Percentiles rank a stretch among this genome's conserved stretches.
These are phyloP conservation scores for Rhopilema esculentum DNA, from an alignment of 30 jellyfish, hydroid and myxozoan genomes.

Conservation along the genomic window DNA sequence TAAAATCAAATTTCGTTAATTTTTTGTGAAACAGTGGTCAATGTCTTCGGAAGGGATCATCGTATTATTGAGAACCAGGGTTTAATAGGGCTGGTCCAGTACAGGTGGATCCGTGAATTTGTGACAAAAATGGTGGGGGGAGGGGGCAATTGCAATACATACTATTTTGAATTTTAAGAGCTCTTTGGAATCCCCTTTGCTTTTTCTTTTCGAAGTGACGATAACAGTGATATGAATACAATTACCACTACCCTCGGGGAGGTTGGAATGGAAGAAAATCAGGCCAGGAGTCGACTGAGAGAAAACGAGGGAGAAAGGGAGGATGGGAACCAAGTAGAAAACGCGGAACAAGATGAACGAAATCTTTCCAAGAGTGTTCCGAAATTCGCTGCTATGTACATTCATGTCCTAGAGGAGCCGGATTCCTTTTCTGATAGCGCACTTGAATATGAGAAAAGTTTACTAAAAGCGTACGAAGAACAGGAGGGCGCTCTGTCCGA, in stretches of 20 bases:
- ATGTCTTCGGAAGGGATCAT: background rate
- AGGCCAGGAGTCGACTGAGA: background rate
- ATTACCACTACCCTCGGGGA: background rate
- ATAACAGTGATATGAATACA: background rate
- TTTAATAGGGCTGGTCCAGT: background rate
- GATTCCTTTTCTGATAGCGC: background rate
- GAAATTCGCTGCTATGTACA: conserved; percentile 5
- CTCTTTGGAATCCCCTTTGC: too few species aligned
- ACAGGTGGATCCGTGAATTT: too few species aligned
- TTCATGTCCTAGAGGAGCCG: conserved; percentile 53
- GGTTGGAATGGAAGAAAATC: background rate
- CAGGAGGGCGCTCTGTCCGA: conserved; percentile 39
- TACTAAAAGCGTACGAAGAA: conserved; percentile 37
- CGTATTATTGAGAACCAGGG: too few species aligned
- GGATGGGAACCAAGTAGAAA: too few species aligned
- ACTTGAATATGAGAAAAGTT: conserved; percentile 5
- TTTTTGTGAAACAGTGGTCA: too few species aligned
- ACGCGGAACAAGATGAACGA: background rate
- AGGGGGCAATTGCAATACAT: too few species aligned
- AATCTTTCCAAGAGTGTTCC: conserved; percentile 6
- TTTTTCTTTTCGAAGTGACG: background rate
- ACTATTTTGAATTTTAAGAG: too few species aligned
- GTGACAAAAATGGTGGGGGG: too few species aligned
- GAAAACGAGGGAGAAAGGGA: background rate
- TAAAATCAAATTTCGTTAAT: too few species aligned